A percentile compares a stretch with the other conserved stretches of the same genome.
Evolutionary conservation across 2,797 vertebrate genomes (phyloP).

Genomic region (Rallus crepitans): DNA sequence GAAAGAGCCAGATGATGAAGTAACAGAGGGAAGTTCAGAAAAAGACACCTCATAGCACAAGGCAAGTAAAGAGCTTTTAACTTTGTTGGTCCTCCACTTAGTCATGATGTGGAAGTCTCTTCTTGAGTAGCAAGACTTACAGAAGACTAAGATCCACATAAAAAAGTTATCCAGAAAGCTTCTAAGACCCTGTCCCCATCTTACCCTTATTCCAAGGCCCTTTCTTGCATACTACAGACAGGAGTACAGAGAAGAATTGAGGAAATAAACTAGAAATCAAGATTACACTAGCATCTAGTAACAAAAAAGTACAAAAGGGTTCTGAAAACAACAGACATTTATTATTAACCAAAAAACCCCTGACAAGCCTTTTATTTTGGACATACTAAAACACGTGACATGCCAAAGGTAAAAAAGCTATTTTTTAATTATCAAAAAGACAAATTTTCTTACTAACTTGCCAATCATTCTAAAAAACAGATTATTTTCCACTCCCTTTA

Average conservation of each 20-base stretch:
- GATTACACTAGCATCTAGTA: background rate
- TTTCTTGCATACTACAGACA: background rate
- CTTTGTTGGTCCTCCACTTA: background rate
- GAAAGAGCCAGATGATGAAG: background rate
- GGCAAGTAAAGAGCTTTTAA: fast-evolving
- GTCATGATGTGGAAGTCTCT: background rate
- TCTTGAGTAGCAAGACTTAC: background rate
- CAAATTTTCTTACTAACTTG: background rate
- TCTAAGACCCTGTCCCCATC: background rate
- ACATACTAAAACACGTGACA: background rate
- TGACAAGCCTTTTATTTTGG: background rate
- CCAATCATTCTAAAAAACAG: background rate
- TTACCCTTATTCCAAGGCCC: background rate
- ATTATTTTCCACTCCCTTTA: background rate
- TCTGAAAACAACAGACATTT: background rate
- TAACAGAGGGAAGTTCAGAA: background rate
- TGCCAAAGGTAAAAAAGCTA: background rate
- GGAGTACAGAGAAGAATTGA: background rate
- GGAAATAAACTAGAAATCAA: background rate
- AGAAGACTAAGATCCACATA: background rate
- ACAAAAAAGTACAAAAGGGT: background rate
- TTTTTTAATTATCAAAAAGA: background rate
- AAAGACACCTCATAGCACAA: background rate
- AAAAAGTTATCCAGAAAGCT: background rate
- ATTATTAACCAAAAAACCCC: background rate